phyloP scores from a whole-genome alignment of 2,888 invertebrate species.

The Drosophila macrothrix region DNA sequence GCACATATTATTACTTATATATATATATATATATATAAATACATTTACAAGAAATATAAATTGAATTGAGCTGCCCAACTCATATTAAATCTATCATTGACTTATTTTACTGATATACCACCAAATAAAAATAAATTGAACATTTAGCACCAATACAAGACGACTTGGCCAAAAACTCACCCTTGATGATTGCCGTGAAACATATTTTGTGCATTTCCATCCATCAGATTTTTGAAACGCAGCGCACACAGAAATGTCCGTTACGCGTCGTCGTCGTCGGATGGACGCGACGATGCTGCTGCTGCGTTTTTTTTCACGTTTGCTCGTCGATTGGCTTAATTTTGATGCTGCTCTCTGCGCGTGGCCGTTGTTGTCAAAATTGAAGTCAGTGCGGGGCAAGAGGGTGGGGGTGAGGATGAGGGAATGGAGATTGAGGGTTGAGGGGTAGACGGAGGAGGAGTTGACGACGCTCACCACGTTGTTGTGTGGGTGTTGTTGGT shows the following conservation, averaged over 20 bases:
- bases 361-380: constrained; percentile 69
- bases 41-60: background rate
- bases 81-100: background rate
- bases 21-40: background rate
- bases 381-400: background rate
- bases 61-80: background rate
- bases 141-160: background rate
- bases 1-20: background rate
- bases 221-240: constrained; percentile 85
- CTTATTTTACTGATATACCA: background rate
- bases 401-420: background rate
- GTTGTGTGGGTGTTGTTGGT: constrained; percentile 15
- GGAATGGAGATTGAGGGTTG: background rate
- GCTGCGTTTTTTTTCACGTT: constrained; percentile 63
- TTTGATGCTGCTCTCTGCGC: constrained; percentile 79
- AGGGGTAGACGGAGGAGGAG: background rate
- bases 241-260: constrained; percentile 79
- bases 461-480: constrained; percentile 29
- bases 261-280: constrained; percentile 62
- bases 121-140: background rate
- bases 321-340: constrained; percentile 77
- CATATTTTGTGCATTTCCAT: constrained; percentile 86
- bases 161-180: constrained; percentile 65
- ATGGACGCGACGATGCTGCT: constrained; percentile 72
- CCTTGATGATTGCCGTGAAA: constrained; percentile 88